Evolutionary conservation across 2,113 vertebrate genomes (phyloP).

Genomic region (Sminthopsis crassicaudata): DNA sequence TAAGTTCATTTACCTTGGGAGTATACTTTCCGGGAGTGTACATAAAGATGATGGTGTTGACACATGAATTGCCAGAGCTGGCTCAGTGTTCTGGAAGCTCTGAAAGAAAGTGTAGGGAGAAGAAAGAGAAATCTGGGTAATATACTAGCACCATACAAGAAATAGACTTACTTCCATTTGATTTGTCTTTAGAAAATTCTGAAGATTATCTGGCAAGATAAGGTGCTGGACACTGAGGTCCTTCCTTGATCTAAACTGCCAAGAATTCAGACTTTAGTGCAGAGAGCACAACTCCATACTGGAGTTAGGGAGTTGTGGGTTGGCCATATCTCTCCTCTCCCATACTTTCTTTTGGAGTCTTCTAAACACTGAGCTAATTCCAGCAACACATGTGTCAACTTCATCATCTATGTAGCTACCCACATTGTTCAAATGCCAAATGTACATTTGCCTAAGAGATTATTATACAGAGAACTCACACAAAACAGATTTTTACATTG

Average conservation of each 20-base stretch:
- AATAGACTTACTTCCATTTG: too few relatives aligned
- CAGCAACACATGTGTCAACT: background rate
- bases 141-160: too few relatives aligned
- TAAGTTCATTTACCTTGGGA: background rate
- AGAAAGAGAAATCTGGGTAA: too few relatives aligned
- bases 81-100: too few relatives aligned
- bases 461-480: background rate
- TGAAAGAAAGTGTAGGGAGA: too few relatives aligned
- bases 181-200: background rate
- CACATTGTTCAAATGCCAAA: background rate
- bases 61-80: too few relatives aligned
- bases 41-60: too few relatives aligned
- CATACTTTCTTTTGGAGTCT: background rate
- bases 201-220: background rate
- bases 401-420: background rate
- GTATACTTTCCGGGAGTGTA: too few relatives aligned
- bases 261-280: background rate
- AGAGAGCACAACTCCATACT: background rate
- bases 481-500: background rate
- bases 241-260: background rate
- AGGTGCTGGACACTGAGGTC: background rate
- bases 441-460: background rate
- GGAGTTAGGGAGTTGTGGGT: too few relatives aligned
- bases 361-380: background rate
- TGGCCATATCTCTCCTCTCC: background rate